Percentiles rank a stretch among this genome's conserved stretches.
Evolutionary conservation across 2,888 invertebrate genomes (phyloP).

Genomic region (Anarsia innoxiella): DNA sequence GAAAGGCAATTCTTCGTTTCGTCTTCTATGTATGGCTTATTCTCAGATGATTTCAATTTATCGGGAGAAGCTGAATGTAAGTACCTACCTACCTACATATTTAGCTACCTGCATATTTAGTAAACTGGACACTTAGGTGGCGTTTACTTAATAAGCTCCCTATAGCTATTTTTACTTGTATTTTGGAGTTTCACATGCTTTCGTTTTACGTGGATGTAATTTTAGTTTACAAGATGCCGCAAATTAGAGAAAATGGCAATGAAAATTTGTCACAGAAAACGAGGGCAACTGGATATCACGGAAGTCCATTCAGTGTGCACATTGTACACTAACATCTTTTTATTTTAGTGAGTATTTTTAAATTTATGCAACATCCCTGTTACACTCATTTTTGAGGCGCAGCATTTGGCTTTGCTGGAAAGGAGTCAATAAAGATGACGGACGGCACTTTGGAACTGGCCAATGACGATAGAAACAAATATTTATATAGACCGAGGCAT

Average conservation of each 20-base stretch:
- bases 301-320: slow-evolving; percentile 43
- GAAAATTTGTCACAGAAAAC: slow-evolving; percentile 42
- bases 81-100: too few relatives aligned
- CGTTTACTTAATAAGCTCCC: too few relatives aligned
- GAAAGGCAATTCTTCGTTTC: slow-evolving; percentile 67
- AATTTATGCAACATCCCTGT: slow-evolving; percentile 1
- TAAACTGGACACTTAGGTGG: too few relatives aligned
- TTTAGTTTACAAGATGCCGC: slow-evolving; percentile 38
- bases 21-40: slow-evolving; percentile 69
- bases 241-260: slow-evolving; percentile 37
- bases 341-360: slow-evolving; percentile 41
- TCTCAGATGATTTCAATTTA: slow-evolving; percentile 58
- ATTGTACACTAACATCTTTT: slow-evolving; percentile 47
- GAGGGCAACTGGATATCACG: slow-evolving; percentile 40
- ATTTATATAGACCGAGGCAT: too few relatives aligned
- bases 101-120: too few relatives aligned
- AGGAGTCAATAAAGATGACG: background rate
- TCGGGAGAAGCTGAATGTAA: slow-evolving; percentile 33
- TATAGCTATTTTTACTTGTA: too few relatives aligned
- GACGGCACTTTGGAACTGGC: too few relatives aligned
- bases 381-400: too few relatives aligned
- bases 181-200: too few relatives aligned
- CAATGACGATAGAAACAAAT: too few relatives aligned
- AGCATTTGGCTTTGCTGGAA: too few relatives aligned
- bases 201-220: background rate